These are phyloP conservation scores for Sphyrna mokarran DNA, from an alignment of 2,113 vertebrate genomes.

Conservation along the genomic window DNA sequence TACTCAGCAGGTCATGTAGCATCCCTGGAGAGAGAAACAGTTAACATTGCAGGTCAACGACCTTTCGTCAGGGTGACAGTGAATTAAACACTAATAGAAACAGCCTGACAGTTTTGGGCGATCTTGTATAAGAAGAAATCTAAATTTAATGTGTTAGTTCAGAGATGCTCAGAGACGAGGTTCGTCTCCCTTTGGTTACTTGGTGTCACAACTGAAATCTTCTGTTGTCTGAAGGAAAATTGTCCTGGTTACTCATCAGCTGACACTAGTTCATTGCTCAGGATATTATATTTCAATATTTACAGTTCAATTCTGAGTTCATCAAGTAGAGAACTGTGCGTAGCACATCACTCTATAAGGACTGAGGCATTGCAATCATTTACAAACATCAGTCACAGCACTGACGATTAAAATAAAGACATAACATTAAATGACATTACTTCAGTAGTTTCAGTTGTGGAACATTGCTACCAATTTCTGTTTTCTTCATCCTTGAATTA, in stretches of 20 bases:
- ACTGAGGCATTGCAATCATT: background rate
- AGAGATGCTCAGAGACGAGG: no score
- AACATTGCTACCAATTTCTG: background rate
- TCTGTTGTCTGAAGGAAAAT: background rate
- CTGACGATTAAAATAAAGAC: background rate
- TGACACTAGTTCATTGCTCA: slow-evolving; percentile 2
- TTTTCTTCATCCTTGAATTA: background rate
- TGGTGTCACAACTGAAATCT: background rate
- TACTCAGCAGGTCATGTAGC: background rate
- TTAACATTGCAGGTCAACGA: background rate
- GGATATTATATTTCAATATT: background rate
- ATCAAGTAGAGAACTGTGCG: background rate
- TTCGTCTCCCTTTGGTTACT: background rate
- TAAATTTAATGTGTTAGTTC: background rate
- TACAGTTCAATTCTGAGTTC: background rate
- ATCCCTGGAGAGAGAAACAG: background rate
- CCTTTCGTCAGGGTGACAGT: background rate
- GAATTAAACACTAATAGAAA: background rate
- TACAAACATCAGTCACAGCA: background rate
- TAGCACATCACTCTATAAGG: background rate
- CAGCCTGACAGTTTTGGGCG: background rate
- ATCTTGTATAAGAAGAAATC: background rate
- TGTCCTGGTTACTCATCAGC: no score
- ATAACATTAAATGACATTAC: background rate
- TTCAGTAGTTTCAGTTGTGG: background rate